A percentile compares a stretch with the other conserved stretches of the same genome.
These are phyloP conservation scores for Gasterosteus nipponicus DNA, from an alignment of 2,113 vertebrate genomes.

Conservation along the genomic window DNA sequence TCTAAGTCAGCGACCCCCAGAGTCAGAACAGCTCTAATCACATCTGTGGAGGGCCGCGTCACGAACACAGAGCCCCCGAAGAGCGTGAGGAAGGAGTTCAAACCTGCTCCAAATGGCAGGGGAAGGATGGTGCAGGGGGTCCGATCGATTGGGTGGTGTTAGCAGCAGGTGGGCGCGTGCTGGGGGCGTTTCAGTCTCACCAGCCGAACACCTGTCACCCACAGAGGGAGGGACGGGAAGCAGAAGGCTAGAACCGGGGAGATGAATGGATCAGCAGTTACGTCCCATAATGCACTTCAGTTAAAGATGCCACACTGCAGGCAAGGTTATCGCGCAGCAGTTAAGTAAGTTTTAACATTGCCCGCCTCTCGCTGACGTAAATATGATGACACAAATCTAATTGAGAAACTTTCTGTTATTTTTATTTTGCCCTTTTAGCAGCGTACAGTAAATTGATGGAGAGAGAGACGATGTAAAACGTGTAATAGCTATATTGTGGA, in stretches of 20 bases:
- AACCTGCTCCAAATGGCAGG: constrained; percentile 53
- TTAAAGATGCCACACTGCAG: constrained; percentile 25
- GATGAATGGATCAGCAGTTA: constrained; percentile 51
- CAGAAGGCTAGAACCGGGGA: constrained; percentile 55
- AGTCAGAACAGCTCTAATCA: constrained; percentile 56
- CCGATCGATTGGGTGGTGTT: constrained; percentile 54
- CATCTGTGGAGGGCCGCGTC: constrained; percentile 45
- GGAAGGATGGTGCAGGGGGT: constrained; percentile 53
- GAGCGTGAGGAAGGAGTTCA: constrained; percentile 36
- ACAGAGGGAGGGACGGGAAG: constrained; percentile 49
- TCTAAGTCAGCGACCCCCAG: constrained; percentile 55
- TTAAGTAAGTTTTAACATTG: constrained; percentile 10
- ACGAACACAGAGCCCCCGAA: constrained; percentile 51
- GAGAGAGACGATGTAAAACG: not conserved
- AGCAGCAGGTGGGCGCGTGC: constrained; percentile 48
- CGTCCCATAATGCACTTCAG: constrained; percentile 13
- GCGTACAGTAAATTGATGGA: constrained; percentile 3
- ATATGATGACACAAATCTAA: constrained; percentile 24
- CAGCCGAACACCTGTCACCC: constrained; percentile 61
- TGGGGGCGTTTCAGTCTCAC: constrained; percentile 39
- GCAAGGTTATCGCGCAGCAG: constrained; percentile 28
- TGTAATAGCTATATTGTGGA: too few relatives aligned
- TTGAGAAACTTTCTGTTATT: constrained; percentile 27
- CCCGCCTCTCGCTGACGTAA: constrained; percentile 20
- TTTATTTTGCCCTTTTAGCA: constrained; percentile 12